phyloP scores from a whole-genome alignment of 1,140 invertebrate species.

The Philotrypesis tridentata region DNA sequence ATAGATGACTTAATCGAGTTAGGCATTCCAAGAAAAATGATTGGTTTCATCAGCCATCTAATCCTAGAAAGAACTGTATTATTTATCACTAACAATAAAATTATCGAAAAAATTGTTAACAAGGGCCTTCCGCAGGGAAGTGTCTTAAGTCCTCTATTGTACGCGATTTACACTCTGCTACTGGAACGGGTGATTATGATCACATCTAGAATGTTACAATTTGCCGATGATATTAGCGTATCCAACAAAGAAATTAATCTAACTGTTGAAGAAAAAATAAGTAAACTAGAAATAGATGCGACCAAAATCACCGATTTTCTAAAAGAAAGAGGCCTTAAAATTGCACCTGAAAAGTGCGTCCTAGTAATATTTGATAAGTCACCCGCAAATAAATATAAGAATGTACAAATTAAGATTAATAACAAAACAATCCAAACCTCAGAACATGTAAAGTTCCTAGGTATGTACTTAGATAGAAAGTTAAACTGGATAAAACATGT shows the following conservation, averaged over 20 bases:
- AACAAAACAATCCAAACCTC: not conserved
- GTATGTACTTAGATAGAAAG: not conserved
- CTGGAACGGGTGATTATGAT: too few relatives aligned
- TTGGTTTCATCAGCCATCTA: too few relatives aligned
- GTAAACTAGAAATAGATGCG: constrained; percentile 3
- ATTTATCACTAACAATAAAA: not conserved
- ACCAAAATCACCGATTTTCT: not conserved
- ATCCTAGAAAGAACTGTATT: not conserved
- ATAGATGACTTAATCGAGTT: not conserved
- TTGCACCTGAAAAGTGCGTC: constrained; percentile 37
- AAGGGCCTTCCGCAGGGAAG: constrained; percentile 32
- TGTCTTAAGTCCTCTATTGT: constrained; percentile 34
- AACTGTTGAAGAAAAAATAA: too few relatives aligned
- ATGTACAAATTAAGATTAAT: constrained; percentile 21
- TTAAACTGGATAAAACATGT: not conserved
- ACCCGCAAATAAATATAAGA: not conserved
- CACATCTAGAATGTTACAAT: constrained; percentile 18
- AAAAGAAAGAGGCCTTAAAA: not conserved
- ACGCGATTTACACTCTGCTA: constrained; percentile 29
- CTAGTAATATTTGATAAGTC: constrained; percentile 34
- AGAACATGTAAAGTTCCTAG: not conserved
- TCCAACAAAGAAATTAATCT: constrained; percentile 29
- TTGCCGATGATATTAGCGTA: constrained; percentile 31
- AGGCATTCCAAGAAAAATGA: not conserved
- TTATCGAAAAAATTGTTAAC: not conserved